phyloP scores from a whole-genome alignment of 1,140 invertebrate species.

The Bombus sibiricus region DNA sequence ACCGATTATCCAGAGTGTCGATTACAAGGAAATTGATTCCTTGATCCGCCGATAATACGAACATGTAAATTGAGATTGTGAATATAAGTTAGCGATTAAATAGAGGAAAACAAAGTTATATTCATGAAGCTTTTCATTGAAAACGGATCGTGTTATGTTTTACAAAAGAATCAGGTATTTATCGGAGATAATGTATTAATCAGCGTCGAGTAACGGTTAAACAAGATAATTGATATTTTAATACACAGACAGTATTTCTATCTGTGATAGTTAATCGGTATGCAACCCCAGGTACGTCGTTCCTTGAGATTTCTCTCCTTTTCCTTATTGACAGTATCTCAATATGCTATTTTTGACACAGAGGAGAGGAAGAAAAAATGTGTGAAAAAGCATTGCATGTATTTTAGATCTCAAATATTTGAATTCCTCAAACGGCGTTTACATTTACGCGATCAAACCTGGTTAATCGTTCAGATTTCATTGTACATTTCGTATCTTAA shows the following conservation, averaged over 20 bases:
- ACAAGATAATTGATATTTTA: background rate
- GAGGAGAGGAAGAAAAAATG: too few species aligned
- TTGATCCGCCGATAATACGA: background rate
- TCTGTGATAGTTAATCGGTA: background rate
- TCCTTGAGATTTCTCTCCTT: background rate
- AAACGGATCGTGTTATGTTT: background rate
- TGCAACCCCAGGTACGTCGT: background rate
- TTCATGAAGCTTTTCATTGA: background rate
- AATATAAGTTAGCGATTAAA: background rate
- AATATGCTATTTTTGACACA: background rate
- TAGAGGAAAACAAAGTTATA: background rate
- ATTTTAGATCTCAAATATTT: background rate
- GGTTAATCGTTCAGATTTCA: background rate
- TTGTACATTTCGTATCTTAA: background rate
- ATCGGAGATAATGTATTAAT: background rate
- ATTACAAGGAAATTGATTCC: constrained; percentile 2
- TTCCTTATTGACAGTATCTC: background rate
- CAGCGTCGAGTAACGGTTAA: too few species aligned
- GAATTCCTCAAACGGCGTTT: background rate
- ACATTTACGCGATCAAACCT: background rate
- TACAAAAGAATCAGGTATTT: background rate
- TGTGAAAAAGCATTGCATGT: background rate
- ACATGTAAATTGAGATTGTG: background rate
- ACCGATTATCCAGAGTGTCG: background rate
- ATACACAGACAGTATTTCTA: background rate